A percentile compares a stretch with the other conserved stretches of the same genome.
Conservation (phyloP, 2,797 vertebrate species). For the Geotrypetes seraphini region DNA sequence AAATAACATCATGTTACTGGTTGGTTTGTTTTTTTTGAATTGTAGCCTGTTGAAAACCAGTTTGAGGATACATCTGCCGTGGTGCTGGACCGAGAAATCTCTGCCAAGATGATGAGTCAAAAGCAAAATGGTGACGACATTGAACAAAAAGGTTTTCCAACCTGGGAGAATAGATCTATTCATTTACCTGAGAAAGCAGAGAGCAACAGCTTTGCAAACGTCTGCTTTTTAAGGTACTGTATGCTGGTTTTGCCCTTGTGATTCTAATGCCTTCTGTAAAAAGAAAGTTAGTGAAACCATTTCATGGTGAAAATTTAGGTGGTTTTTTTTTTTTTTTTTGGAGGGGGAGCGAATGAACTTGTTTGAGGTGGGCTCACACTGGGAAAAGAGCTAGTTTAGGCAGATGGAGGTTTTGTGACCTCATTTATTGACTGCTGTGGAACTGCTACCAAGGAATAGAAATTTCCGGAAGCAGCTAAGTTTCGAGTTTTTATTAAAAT, state of each 20-base stretch:
- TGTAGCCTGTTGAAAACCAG: slow-evolving; percentile 7
- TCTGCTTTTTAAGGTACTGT: slow-evolving; percentile 38
- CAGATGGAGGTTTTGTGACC: no score
- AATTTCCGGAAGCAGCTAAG: no score
- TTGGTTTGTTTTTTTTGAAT: slow-evolving; percentile 15
- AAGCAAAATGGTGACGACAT: slow-evolving; percentile 21
- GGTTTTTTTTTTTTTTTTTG: no score
- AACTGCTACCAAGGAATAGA: no score
- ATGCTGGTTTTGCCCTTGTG: no score
- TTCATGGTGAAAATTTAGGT: neutral
- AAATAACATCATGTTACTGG: no score
- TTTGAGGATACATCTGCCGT: slow-evolving; percentile 10
- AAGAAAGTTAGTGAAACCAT: neutral
- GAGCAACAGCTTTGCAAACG: slow-evolving; percentile 21
- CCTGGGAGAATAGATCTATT: slow-evolving; percentile 7
- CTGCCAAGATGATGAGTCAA: slow-evolving; percentile 37
- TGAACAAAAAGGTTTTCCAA: slow-evolving; percentile 27
- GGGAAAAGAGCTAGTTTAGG: no score
- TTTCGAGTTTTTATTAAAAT: no score
- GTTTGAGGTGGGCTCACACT: no score
- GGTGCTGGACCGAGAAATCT: slow-evolving; percentile 16
- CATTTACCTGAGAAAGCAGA: slow-evolving; percentile 33
- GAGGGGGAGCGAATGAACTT: no score
- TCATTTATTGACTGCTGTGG: no score
- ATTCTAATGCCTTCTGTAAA: no score